Conservation (phyloP, 2,113 vertebrate genomes). For the Labeo catla region DNA sequence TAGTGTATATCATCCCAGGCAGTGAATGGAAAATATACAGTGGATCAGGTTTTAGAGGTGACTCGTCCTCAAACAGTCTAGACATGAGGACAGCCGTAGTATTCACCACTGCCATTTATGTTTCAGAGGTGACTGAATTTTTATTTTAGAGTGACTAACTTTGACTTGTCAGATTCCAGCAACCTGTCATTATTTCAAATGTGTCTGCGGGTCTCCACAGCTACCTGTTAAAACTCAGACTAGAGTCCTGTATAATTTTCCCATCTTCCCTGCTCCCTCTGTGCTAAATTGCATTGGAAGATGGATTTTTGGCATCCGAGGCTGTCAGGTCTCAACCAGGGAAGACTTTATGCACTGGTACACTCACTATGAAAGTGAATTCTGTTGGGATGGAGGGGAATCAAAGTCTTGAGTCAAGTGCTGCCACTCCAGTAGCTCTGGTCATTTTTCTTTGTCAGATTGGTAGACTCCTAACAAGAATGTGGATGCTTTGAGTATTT, state of each 20-base stretch:
- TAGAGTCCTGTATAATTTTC: constrained; percentile 75
- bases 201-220: constrained; percentile 65
- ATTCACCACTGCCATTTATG: constrained; percentile 64
- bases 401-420: constrained; percentile 76
- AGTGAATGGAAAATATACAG: constrained; percentile 34
- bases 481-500: constrained; percentile 57
- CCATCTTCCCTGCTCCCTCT: constrained; percentile 75
- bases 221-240: constrained; percentile 76
- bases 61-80: constrained; percentile 57
- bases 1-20: constrained; percentile 22
- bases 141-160: constrained; percentile 75
- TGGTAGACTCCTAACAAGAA: constrained; percentile 74
- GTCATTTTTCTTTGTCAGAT: constrained; percentile 71
- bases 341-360: constrained; percentile 76
- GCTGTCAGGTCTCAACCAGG: constrained; percentile 73
- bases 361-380: constrained; percentile 75
- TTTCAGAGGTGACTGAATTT: constrained; percentile 70
- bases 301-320: constrained; percentile 75
- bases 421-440: constrained; percentile 70
- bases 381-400: constrained; percentile 70
- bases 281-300: constrained; percentile 76
- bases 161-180: constrained; percentile 77
- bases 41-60: constrained; percentile 38
- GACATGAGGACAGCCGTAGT: constrained; percentile 60
- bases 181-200: constrained; percentile 77